Conservation (phyloP, 2,113 vertebrate species). For the Ceyx melanurus region DNA sequence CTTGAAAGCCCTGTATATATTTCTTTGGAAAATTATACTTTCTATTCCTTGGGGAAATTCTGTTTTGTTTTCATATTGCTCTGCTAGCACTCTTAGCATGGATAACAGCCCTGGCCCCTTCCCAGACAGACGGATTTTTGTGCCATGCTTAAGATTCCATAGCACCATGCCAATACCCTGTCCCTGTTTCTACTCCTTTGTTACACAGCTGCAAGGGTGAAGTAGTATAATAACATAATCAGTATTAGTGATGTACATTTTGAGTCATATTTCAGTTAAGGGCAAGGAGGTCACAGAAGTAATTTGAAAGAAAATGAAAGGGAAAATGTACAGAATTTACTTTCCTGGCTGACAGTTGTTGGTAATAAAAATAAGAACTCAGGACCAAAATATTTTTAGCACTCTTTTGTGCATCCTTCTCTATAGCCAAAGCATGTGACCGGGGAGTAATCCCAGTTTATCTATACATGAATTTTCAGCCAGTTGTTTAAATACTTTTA, state of each 20-base stretch:
- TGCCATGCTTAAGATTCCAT: background rate
- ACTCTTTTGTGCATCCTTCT: background rate
- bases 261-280: background rate
- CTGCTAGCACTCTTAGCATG: background rate
- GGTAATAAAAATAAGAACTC: background rate
- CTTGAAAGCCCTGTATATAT: background rate
- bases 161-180: background rate
- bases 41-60: background rate
- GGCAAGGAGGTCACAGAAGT: background rate
- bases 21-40: background rate
- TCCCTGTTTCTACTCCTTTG: background rate
- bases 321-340: background rate
- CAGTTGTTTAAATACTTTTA: background rate
- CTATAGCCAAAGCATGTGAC: background rate
- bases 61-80: background rate
- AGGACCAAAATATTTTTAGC: background rate
- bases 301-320: slow-evolving; percentile 23
- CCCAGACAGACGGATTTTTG: background rate
- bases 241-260: background rate
- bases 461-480: background rate
- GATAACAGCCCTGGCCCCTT: background rate
- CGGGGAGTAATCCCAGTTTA: background rate
- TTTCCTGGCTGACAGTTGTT: background rate
- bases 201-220: background rate
- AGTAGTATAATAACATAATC: slow-evolving; percentile 25